Base-by-base conservation (phyloP, 2,113 vertebrate genomes). In the Monarcha castaneiventris region DNA sequence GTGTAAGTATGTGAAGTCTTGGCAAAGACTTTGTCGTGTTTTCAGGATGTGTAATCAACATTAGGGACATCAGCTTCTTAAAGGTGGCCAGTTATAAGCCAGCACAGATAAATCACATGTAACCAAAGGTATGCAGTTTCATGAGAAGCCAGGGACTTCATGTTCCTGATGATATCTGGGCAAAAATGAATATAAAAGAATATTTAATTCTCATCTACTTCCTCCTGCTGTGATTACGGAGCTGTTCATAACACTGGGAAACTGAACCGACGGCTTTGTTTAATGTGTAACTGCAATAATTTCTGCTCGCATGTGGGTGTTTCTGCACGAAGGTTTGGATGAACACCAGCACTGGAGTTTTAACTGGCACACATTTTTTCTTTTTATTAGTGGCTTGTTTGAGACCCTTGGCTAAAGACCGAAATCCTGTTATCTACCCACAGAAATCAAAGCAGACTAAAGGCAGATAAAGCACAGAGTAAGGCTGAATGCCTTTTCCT, bases 261-360 rank as follows among this genome's bases (percentile, higher is more conserved):
- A 63, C 75, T 58, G 68, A 85, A 71, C 51, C 2, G 3, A 77
- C 5, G 0, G 11, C 51, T 91, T 46, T 25, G 79, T 88, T 96
- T 95, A 96, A 97, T 93, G 82, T 88, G 22, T 93, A 96, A 96
- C 93, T 74, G 48, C 78, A 80, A 2, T 44, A n/a, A 83, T 73
- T 94, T 63, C 67, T 87, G 46, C 54, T 62, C 76, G 43, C 2
- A 4, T 51, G 56, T 23, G 68, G 52, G 37, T 48, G 59, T 90
- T 89, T 75, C 77, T 82, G 62, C 58, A 17, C 22, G n/a, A 72
- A 78, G 49, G 54, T 46, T 41, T 90, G 75, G 85, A 85, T 63
- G 51, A 74, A 88, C 39, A 74, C 43, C 87, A 88, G n/a, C 62
- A 76, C 8, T 2, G 2, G 14, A 55, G 43, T 91, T 76, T 84